Evolutionary conservation across 2,888 invertebrate species (phyloP).

Genomic region (Drosophila hawaiiensis): DNA sequence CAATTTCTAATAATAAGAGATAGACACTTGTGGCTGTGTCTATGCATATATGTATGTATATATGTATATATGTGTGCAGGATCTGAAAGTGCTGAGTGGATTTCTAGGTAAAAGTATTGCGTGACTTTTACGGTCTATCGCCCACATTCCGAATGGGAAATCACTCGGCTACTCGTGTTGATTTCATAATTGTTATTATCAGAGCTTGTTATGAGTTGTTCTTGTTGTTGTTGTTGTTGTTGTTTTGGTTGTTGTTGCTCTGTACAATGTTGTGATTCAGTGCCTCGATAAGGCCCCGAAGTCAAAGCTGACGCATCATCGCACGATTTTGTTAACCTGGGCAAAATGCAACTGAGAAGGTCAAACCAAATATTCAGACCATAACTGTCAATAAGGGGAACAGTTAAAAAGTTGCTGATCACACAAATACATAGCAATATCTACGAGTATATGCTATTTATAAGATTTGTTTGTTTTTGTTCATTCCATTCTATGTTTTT

Average conservation of each 20-base stretch:
- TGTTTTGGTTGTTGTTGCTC: constrained; percentile 16
- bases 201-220: neutral
- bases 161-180: constrained; percentile 22
- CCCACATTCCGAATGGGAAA: constrained; percentile 14
- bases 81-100: neutral
- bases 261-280: constrained; percentile 39
- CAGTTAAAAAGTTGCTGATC: constrained; percentile 24
- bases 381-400: neutral
- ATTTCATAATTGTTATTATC: constrained; percentile 63
- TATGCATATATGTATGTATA: neutral
- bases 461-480: constrained; percentile 48
- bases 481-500: constrained; percentile 1
- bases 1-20: neutral
- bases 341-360: constrained; percentile 12
- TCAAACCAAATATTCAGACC: too few species aligned
- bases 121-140: constrained; percentile 45
- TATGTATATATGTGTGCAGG: neutral
- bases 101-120: constrained; percentile 36
- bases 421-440: constrained; percentile 32
- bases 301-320: constrained; percentile 34
- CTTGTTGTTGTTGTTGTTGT: constrained; percentile 1
- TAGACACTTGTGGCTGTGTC: neutral
- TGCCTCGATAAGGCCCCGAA: constrained; percentile 17
- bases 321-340: constrained; percentile 28
- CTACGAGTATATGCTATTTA: constrained; percentile 56